These are phyloP conservation scores for Lamprologus ornatipinnis DNA, from an alignment of 2,113 vertebrate genomes.

Conservation along the genomic window DNA sequence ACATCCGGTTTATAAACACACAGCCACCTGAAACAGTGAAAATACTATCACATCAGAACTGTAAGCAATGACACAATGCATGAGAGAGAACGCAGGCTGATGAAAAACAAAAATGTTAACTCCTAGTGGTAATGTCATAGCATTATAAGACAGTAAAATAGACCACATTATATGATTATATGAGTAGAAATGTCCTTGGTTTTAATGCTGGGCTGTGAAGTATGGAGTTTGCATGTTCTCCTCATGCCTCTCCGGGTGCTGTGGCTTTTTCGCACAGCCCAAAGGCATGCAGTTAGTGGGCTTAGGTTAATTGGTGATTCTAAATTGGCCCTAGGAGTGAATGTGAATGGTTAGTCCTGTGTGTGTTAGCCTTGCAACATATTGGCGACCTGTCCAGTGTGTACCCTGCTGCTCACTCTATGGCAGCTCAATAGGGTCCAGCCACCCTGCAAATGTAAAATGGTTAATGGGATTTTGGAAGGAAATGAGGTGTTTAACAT, in stretches of 20 bases:
- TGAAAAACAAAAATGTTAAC: background rate
- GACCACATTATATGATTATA: background rate
- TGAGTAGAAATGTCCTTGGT: background rate
- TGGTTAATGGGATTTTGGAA: background rate
- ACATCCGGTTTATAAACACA: slow-evolving; percentile 56
- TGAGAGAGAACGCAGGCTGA: background rate
- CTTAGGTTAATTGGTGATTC: background rate
- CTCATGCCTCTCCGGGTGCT: background rate
- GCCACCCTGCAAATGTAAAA: background rate
- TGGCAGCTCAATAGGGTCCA: background rate
- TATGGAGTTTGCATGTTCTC: background rate
- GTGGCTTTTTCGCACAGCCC: background rate
- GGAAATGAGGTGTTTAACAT: background rate
- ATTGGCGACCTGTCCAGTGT: background rate
- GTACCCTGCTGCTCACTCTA: background rate
- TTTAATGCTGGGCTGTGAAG: background rate
- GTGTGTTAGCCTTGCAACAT: background rate
- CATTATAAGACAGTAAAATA: background rate
- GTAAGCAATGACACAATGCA: background rate
- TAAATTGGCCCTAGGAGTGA: background rate
- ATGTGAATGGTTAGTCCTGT: background rate
- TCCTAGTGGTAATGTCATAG: background rate
- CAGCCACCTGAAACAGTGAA: slow-evolving; percentile 45
- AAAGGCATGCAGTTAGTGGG: background rate
- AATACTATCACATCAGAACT: slow-evolving; percentile 49